Evolutionary conservation across 2,797 vertebrate species (phyloP).

Genomic region (Sparidentex hasta): DNA sequence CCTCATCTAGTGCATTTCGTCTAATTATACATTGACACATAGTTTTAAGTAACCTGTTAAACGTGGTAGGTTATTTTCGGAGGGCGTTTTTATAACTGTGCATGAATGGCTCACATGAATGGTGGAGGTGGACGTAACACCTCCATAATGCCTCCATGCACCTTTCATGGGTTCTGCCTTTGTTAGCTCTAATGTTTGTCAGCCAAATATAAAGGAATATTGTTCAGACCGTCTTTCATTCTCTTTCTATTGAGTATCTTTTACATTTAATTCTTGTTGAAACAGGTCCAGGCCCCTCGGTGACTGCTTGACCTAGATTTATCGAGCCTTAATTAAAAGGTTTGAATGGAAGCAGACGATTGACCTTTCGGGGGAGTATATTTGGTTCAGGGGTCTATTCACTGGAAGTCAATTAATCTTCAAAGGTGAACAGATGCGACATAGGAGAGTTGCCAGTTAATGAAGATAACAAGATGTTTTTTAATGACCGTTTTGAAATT

Average conservation of each 20-base stretch:
- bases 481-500: background rate
- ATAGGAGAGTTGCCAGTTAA: background rate
- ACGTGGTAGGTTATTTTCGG: background rate
- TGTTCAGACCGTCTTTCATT: background rate
- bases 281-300: background rate
- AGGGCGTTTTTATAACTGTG: background rate
- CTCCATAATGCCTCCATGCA: background rate
- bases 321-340: constrained; percentile 41
- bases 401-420: constrained; percentile 24
- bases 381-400: constrained; percentile 20
- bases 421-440: constrained; percentile 13
- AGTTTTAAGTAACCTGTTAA: background rate
- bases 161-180: background rate
- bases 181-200: constrained; percentile 10
- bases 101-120: background rate
- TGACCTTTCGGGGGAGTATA: constrained; percentile 49
- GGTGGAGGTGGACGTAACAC: background rate
- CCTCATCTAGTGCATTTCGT: background rate
- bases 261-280: background rate
- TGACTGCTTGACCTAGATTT: constrained; percentile 28
- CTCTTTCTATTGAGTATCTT: background rate
- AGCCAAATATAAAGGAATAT: constrained; percentile 2
- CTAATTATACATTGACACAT: no score
- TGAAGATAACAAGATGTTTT: background rate
- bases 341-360: constrained; percentile 33